Conservation (phyloP, 2,113 vertebrate genomes). For the Cacatua alba region DNA sequence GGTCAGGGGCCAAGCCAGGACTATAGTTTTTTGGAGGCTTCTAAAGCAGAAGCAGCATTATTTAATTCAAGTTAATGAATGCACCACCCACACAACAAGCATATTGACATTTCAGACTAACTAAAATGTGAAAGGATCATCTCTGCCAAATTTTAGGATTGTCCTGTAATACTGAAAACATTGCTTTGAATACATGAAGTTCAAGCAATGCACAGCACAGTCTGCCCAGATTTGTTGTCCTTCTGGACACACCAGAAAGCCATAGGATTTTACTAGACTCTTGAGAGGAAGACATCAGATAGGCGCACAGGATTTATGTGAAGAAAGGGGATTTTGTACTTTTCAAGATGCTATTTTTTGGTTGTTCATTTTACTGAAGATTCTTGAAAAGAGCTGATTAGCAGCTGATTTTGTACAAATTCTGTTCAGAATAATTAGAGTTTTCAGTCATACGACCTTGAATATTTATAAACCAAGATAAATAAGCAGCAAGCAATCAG, state of each 20-base stretch:
- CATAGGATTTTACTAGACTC: background rate
- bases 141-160: background rate
- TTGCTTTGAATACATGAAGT: background rate
- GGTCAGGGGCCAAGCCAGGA: background rate
- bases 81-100: background rate
- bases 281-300: background rate
- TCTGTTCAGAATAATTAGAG: slow-evolving; percentile 13
- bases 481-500: background rate
- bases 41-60: background rate
- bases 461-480: slow-evolving; percentile 18
- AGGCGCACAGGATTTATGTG: background rate
- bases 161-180: background rate
- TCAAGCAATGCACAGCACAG: background rate
- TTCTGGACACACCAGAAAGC: background rate
- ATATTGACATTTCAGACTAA: background rate
- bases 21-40: background rate
- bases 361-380: background rate
- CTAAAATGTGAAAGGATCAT: background rate
- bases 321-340: background rate
- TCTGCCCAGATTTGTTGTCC: background rate
- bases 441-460: background rate
- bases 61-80: background rate
- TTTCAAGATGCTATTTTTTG: background rate
- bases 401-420: slow-evolving; percentile 12
- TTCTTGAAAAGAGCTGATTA: background rate